Base-by-base conservation (phyloP, 2,797 vertebrate genomes). In the Falco biarmicus region DNA sequence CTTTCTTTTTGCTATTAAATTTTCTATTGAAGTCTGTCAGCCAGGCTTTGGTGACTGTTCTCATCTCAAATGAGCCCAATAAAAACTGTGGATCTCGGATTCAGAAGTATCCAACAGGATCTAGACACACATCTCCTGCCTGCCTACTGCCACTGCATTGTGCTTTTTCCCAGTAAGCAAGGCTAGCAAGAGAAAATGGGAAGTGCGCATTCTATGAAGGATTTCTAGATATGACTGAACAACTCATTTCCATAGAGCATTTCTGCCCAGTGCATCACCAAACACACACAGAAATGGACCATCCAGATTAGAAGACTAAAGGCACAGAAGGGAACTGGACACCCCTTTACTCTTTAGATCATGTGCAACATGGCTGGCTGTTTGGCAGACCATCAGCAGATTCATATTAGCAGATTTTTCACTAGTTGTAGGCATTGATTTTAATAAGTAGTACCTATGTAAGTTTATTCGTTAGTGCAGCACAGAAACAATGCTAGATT, bases 211-310 rank as follows among this genome's bases (percentile, higher is more conserved):
- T 77, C 43, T 24, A 3, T 0, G 3, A 43, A 39, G 51, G 51
- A 48, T 39, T 78, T 78, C 73, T 64, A 1, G 19, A 28, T 14
- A 29, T 2, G 6, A 39, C 45, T 47, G 31, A 90, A 71, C 59
- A 84, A 37, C 78, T 89, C 28, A 48, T 89, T 92, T 87, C 93
- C 81, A 90, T 64, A 79, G 71, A 91, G 61, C 51, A 37, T 84
- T 94, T 73, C 34, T 2, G 0, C 51, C 47, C 74, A 59, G 3
- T 57, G 69, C 51, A 53, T 51, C 61, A 45, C 51, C 56, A 71
- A 69, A 70, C 20, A 89, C 56, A 86, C 68, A 81, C 0, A 79
- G 43, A 75, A 91, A 63, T 32, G 85, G 50, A 51, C 74, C 25
- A 12, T 48, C 56, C 14, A 37, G 37, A 24, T 81, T 39, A 77